phyloP scores from a whole-genome alignment of 2,888 invertebrate species.

The Athrips mouffetella region DNA sequence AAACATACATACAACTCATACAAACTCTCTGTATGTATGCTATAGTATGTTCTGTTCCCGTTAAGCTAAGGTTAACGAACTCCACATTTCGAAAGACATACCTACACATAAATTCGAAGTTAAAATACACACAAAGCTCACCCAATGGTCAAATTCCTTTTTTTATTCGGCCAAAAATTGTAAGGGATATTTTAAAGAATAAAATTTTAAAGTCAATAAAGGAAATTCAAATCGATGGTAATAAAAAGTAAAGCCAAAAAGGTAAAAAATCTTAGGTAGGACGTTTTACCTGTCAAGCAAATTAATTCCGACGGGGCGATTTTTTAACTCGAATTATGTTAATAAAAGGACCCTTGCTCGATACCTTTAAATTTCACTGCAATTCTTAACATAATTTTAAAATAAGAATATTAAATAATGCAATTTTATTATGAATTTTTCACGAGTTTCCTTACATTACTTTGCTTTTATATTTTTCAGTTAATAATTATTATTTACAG shows the following conservation, averaged over 20 bases:
- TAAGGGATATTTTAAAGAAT: background rate
- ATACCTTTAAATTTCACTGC: background rate
- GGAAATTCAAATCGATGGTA: constrained; percentile 11
- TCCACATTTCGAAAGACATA: constrained; percentile 7
- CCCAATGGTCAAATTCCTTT: background rate
- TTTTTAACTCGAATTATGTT: constrained; percentile 8
- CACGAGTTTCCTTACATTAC: too few relatives aligned
- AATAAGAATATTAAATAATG: background rate
- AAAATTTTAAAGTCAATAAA: constrained; percentile 8
- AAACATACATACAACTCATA: background rate
- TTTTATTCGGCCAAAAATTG: background rate
- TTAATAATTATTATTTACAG: too few relatives aligned
- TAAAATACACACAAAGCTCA: background rate
- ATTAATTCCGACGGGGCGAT: constrained; percentile 9
- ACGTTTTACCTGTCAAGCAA: constrained; percentile 9
- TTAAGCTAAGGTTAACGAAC: constrained; percentile 15
- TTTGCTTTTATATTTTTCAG: too few relatives aligned
- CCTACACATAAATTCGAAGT: background rate
- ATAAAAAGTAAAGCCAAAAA: constrained; percentile 7
- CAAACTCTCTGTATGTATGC: background rate
- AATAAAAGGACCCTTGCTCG: background rate
- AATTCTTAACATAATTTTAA: background rate
- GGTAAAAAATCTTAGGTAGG: background rate
- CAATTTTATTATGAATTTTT: too few relatives aligned
- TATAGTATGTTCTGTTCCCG: constrained; percentile 13